phyloP scores from a whole-genome alignment of 30 jellyfish, hydroid and myxozoan species.

The Clytia hemisphaerica region DNA sequence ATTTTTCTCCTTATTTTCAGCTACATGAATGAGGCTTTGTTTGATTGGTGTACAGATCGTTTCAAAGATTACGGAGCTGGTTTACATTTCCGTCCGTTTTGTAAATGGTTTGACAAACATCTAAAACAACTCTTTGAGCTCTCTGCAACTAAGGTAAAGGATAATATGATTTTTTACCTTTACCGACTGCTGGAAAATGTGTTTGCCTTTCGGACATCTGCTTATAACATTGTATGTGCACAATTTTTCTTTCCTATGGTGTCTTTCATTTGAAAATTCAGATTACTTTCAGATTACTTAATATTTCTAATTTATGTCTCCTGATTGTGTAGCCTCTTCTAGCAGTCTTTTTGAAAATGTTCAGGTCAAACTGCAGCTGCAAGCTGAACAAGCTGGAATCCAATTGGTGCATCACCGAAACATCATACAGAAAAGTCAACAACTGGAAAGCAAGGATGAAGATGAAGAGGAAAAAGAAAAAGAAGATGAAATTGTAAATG shows the following conservation, averaged over 20 bases:
- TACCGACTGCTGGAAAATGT: no score
- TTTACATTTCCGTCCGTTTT: constrained; percentile 22
- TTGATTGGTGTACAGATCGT: constrained; percentile 12
- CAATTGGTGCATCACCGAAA: not conserved
- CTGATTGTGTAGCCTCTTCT: no score
- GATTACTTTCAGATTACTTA: no score
- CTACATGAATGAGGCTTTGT: not conserved
- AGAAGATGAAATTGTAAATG: not conserved
- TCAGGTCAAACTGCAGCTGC: not conserved
- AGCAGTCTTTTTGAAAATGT: not conserved
- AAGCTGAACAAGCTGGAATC: not conserved
- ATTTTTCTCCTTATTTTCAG: not conserved
- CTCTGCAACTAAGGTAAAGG: constrained; percentile 19
- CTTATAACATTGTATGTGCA: no score
- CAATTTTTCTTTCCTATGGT: no score
- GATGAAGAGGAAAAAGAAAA: not conserved
- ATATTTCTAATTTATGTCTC: no score
- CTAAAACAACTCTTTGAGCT: not conserved
- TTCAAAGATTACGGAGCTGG: not conserved
- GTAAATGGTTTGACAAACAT: constrained; percentile 23
- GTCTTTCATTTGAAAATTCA: no score
- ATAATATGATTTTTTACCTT: not conserved
- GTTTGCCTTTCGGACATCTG: no score
- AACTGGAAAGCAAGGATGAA: not conserved
- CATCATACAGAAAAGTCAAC: not conserved